These are phyloP conservation scores for Sebastes ruberrimus DNA, from an alignment of 2,797 vertebrate genomes.

Conservation along the genomic window DNA sequence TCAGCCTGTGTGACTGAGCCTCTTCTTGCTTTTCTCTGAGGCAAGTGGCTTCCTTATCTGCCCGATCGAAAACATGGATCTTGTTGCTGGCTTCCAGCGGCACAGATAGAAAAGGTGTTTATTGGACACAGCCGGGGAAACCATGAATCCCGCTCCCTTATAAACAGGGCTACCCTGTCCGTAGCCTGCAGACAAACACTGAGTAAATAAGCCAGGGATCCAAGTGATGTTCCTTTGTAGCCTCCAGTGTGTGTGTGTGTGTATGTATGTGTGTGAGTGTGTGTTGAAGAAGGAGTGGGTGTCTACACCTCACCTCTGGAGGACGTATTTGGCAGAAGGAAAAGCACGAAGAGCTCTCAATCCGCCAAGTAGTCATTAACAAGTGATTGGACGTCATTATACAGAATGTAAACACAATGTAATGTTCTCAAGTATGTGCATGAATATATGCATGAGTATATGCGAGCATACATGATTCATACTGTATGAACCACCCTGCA, in stretches of 20 bases:
- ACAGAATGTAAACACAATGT: neutral
- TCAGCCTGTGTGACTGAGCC: slow-evolving; percentile 20
- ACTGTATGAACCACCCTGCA: neutral
- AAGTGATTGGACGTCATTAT: slow-evolving; percentile 6
- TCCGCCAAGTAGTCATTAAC: slow-evolving; percentile 10
- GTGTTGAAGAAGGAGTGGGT: neutral
- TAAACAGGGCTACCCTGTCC: slow-evolving; percentile 49
- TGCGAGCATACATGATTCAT: neutral
- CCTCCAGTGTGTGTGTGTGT: slow-evolving; percentile 2
- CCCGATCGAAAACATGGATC: slow-evolving; percentile 61
- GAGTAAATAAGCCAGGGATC: slow-evolving; percentile 63
- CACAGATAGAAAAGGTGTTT: slow-evolving; percentile 68
- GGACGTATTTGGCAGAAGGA: slow-evolving; percentile 9
- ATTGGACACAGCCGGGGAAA: slow-evolving; percentile 57
- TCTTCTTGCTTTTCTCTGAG: slow-evolving; percentile 41
- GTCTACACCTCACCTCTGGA: slow-evolving; percentile 7
- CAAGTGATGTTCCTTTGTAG: slow-evolving; percentile 43
- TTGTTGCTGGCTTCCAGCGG: slow-evolving; percentile 53
- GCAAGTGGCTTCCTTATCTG: slow-evolving; percentile 60
- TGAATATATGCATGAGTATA: slow-evolving; percentile 21
- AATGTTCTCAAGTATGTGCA: slow-evolving; percentile 1
- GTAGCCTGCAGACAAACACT: slow-evolving; percentile 59
- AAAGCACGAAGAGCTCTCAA: slow-evolving; percentile 15
- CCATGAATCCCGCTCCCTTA: slow-evolving; percentile 46
- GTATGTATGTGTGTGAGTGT: neutral